These are phyloP conservation scores for Sinella curviseta DNA, from an alignment of 1,140 invertebrate genomes.

Conservation along the genomic window DNA sequence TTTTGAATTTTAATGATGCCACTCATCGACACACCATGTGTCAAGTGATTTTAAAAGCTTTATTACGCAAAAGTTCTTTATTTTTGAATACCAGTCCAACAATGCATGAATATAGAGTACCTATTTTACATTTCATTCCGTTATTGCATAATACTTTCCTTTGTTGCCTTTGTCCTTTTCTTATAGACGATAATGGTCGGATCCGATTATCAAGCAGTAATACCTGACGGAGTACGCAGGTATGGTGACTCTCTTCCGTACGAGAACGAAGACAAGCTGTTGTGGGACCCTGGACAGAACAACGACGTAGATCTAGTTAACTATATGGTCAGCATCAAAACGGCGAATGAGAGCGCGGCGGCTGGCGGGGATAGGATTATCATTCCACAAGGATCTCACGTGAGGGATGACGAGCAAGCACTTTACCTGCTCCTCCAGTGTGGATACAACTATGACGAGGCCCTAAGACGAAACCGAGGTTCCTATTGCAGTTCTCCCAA, in stretches of 20 bases:
- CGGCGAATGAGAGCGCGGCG: constrained; percentile 56
- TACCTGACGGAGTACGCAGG: constrained; percentile 84
- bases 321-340: constrained; percentile 73
- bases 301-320: constrained; percentile 74
- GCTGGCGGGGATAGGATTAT: constrained; percentile 60
- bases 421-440: constrained; percentile 88
- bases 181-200: constrained; percentile 89
- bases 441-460: constrained; percentile 91
- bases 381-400: constrained; percentile 72
- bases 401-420: constrained; percentile 88
- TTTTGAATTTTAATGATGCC: too few relatives aligned
- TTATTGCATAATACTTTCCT: background rate
- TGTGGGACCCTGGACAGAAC: constrained; percentile 85
- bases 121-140: background rate
- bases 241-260: constrained; percentile 92
- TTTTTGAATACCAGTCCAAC: too few relatives aligned
- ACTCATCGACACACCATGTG: too few relatives aligned
- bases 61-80: too few relatives aligned
- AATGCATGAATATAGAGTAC: background rate
- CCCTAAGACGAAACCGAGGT: constrained; percentile 79
- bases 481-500: constrained; percentile 61
- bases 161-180: constrained; percentile 20
- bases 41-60: too few relatives aligned
- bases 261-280: constrained; percentile 92
- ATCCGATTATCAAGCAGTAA: constrained; percentile 86